Conservation (phyloP, 37 sponge, comb jelly and placozoan genomes). For the Hormiphora californensis region DNA sequence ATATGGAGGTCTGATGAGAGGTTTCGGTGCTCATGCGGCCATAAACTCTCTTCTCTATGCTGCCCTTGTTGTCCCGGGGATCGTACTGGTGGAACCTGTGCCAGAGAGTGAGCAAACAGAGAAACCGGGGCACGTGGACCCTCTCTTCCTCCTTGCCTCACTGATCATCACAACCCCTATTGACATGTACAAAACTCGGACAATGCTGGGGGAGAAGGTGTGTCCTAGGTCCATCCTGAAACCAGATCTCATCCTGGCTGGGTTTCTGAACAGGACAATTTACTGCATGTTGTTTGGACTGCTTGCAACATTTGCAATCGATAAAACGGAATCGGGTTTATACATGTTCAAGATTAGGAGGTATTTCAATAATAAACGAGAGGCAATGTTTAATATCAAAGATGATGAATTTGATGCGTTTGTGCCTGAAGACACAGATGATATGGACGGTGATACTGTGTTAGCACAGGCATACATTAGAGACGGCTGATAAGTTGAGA, state of each 20-base stretch:
- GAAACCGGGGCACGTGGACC: neutral
- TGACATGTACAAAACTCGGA: slow-evolving; percentile 6
- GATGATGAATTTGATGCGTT: slow-evolving; percentile 39
- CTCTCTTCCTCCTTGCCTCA: neutral
- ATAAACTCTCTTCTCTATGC: neutral
- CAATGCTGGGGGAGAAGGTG: slow-evolving; percentile 26
- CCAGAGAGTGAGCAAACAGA: neutral
- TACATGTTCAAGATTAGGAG: neutral
- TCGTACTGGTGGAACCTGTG: neutral
- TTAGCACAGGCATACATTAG: neutral
- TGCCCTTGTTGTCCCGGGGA: neutral
- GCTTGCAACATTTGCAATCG: neutral
- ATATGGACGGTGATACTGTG: neutral
- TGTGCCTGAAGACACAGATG: neutral
- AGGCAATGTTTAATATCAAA: neutral
- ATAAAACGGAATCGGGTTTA: neutral
- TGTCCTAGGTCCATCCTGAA: too few relatives aligned
- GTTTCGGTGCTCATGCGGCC: neutral
- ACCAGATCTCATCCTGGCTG: too few relatives aligned
- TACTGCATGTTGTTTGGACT: neutral
- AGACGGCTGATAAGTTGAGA: neutral
- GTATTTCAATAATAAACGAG: too few relatives aligned
- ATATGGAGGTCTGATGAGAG: slow-evolving; percentile 38
- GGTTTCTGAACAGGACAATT: too few relatives aligned
- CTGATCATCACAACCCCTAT: neutral